These are phyloP conservation scores for Cynopterus sphinx DNA, from an alignment of 2,797 vertebrate genomes.

Conservation along the genomic window DNA sequence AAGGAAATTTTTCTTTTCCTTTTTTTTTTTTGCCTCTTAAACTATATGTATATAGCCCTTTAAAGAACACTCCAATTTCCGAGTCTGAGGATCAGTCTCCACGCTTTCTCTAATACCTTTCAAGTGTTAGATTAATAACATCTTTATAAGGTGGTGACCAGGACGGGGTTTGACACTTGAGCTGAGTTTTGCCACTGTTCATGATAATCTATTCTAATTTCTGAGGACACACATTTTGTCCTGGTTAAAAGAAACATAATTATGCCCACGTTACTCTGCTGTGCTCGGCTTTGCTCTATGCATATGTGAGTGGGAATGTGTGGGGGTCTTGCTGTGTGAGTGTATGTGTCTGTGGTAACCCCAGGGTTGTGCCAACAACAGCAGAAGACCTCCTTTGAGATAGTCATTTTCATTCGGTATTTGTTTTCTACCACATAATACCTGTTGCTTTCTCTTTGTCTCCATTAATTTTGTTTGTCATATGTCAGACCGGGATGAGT, in stretches of 20 bases:
- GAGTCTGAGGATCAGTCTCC: constrained; percentile 63
- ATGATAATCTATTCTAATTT: constrained; percentile 76
- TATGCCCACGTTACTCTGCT: neutral
- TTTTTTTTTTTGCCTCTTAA: constrained; percentile 50
- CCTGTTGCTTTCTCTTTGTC: constrained; percentile 63
- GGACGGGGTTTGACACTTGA: constrained; percentile 48
- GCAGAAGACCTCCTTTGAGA: constrained; percentile 17
- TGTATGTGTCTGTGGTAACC: neutral
- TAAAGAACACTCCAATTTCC: constrained; percentile 68
- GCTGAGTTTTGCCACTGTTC: constrained; percentile 61
- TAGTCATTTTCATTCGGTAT: neutral
- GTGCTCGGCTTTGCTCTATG: neutral
- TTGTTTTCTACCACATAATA: constrained; percentile 39
- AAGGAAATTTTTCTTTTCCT: neutral
- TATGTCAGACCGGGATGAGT: constrained; percentile 73
- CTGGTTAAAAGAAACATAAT: constrained; percentile 11
- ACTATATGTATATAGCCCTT: constrained; percentile 59
- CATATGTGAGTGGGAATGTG: rapidly evolving
- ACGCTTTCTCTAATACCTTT: constrained; percentile 76
- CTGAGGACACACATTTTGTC: constrained; percentile 47
- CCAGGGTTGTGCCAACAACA: constrained; percentile 22
- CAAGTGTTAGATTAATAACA: constrained; percentile 78
- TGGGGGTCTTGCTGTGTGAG: rapidly evolving
- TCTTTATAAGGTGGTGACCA: constrained; percentile 80
- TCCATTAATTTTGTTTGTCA: constrained; percentile 68